Base-by-base conservation (phyloP, 2,113 vertebrate species). In the Eira barbara region DNA sequence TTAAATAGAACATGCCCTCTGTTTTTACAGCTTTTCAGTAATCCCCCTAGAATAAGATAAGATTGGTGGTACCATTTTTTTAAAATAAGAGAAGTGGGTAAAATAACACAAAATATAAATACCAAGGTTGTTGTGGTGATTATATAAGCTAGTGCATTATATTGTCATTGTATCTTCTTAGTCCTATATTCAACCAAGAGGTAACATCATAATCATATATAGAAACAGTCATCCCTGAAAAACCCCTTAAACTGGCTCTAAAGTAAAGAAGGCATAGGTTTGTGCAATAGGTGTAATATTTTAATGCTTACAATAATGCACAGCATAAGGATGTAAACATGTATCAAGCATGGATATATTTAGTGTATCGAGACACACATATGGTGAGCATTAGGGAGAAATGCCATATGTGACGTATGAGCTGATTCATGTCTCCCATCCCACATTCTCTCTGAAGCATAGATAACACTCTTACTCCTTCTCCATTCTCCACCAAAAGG, bases 61-160 rank as follows among this genome's bases (percentile, higher is more conserved):
- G 45, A 73, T 78, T 36, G 31, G n/a, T 12, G 74, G 4, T 59
- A 27, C 12, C n/a, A 27, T 71, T 71, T 65, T 79, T 95, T 80
- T 55, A 1, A 15, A 79, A 45, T 39, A 97, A 87, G 21, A 49
- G 6, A 87, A 83, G 14, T 52, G 31, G 57, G 39, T 71, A 82
- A 93, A 86, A 80, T 84, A 89, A 93, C 83, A 80, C 42, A 79
- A 89, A 49, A n/a, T 95, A 63, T 61, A 87, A 91, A 92, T 80
- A 94, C 47, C 39, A 65, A 73, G 59, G 65, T 93, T 89, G 31
- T 36, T 31, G 3, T 91, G 52, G 25, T 36, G 52, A 83, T 59
- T 76, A 13, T 23, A 6, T 34, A 34, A 88, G 29, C 15, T 21
- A 34, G n/a, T 76, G 31, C 6, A 7, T 39, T 73, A 23, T 71